Evolutionary conservation across 2,888 invertebrate species (phyloP).

Genomic region (Leptothorax acervorum): DNA sequence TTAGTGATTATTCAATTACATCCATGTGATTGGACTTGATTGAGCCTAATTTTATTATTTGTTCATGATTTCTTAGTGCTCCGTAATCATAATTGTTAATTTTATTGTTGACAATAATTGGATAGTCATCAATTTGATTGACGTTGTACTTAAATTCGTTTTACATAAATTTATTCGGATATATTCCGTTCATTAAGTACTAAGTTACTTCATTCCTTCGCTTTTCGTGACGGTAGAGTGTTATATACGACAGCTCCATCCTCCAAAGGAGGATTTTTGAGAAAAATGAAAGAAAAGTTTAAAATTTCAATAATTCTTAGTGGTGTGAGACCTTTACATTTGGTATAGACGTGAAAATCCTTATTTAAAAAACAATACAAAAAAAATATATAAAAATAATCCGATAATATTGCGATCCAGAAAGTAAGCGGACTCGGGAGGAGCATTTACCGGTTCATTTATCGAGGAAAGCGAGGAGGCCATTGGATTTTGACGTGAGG

Average conservation of each 20-base stretch:
- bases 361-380: background rate
- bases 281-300: background rate
- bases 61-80: background rate
- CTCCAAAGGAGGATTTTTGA: background rate
- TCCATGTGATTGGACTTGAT: background rate
- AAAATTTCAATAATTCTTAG: background rate
- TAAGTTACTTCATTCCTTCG: background rate
- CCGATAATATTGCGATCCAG: too few relatives aligned
- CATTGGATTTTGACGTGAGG: slow-evolving; percentile 26
- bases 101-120: background rate
- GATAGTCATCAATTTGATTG: background rate
- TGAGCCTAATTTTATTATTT: background rate
- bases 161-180: too few relatives aligned
- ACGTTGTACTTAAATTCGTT: background rate
- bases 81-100: background rate
- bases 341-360: background rate
- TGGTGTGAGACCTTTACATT: background rate
- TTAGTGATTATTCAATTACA: background rate
- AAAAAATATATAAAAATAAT: background rate
- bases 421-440: background rate
- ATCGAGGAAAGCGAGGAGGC: background rate
- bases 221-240: background rate
- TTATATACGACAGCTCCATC: background rate
- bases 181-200: background rate
- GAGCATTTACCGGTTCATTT: background rate